These are phyloP conservation scores for Drosophila insularis DNA, from an alignment of 1,140 invertebrate species.

Conservation along the genomic window DNA sequence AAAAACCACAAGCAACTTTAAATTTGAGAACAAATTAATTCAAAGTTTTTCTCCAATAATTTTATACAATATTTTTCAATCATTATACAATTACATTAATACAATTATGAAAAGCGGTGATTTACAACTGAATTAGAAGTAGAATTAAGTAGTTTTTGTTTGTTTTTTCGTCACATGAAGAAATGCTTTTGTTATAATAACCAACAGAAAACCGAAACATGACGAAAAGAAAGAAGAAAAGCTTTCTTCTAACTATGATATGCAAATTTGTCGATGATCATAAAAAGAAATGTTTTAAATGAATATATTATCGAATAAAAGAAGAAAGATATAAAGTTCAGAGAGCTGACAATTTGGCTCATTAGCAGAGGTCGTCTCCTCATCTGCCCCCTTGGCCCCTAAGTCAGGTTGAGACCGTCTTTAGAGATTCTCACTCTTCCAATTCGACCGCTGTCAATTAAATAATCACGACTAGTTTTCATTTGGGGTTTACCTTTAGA, in stretches of 20 bases:
- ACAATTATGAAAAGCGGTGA: too few relatives aligned
- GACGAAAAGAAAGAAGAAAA: slow-evolving; percentile 38
- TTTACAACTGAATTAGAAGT: too few relatives aligned
- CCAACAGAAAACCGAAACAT: not conserved
- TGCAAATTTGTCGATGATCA: slow-evolving; percentile 54
- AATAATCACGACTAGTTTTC: slow-evolving; percentile 29
- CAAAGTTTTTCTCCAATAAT: too few relatives aligned
- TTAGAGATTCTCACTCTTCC: slow-evolving; percentile 19
- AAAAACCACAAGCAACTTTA: too few relatives aligned
- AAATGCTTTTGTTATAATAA: not conserved
- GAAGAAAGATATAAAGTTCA: slow-evolving; percentile 53
- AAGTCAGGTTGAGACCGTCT: not conserved
- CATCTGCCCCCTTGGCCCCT: not conserved
- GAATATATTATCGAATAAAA: slow-evolving; percentile 57
- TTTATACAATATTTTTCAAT: too few relatives aligned
- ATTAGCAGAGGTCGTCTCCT: slow-evolving; percentile 45
- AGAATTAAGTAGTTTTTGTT: not conserved
- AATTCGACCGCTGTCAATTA: slow-evolving; percentile 19
- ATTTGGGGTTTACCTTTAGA: slow-evolving; percentile 43
- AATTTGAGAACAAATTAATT: too few relatives aligned
- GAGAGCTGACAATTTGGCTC: slow-evolving; percentile 58
- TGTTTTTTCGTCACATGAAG: not conserved
- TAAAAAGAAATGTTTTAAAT: slow-evolving; percentile 66
- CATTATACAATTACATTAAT: too few relatives aligned
- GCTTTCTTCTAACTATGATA: slow-evolving; percentile 57